Percentiles rank a stretch among this genome's conserved stretches.
Evolutionary conservation across 1,140 invertebrate genomes (phyloP).

Genomic region (Calliphora vicina): DNA sequence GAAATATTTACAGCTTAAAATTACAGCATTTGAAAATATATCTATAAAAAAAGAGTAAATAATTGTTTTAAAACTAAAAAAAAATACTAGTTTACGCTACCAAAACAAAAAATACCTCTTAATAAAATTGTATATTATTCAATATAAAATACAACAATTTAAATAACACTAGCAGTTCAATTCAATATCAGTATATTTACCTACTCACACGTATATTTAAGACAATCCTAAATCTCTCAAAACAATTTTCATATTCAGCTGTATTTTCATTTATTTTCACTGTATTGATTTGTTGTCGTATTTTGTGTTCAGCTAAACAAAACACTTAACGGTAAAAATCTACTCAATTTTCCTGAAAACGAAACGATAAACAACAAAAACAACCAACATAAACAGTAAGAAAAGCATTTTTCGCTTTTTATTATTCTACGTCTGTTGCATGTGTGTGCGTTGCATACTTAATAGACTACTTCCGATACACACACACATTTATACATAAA

Average conservation of each 20-base stretch:
- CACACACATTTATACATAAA: background rate
- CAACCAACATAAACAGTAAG: background rate
- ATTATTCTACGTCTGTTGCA: background rate
- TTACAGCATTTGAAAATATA: too few relatives aligned
- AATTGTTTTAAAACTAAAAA: too few relatives aligned
- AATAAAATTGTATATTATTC: too few relatives aligned
- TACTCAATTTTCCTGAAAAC: background rate
- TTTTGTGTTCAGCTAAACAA: background rate
- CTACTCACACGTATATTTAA: background rate
- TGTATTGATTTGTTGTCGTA: background rate
- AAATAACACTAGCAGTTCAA: too few relatives aligned
- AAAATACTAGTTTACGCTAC: too few relatives aligned
- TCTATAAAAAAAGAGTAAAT: too few relatives aligned
- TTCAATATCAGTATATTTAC: too few relatives aligned
- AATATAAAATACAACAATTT: too few relatives aligned
- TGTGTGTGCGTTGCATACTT: slow-evolving; percentile 7
- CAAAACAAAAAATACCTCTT: too few relatives aligned
- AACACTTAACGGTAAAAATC: background rate
- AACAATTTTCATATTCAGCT: background rate
- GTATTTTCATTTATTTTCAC: background rate
- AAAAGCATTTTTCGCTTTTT: background rate
- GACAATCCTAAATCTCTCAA: background rate
- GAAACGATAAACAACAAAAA: background rate
- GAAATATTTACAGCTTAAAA: too few relatives aligned
- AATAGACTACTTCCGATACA: background rate